Evolutionary conservation across 1,140 invertebrate genomes (phyloP).

Genomic region (Coelopa frigida): DNA sequence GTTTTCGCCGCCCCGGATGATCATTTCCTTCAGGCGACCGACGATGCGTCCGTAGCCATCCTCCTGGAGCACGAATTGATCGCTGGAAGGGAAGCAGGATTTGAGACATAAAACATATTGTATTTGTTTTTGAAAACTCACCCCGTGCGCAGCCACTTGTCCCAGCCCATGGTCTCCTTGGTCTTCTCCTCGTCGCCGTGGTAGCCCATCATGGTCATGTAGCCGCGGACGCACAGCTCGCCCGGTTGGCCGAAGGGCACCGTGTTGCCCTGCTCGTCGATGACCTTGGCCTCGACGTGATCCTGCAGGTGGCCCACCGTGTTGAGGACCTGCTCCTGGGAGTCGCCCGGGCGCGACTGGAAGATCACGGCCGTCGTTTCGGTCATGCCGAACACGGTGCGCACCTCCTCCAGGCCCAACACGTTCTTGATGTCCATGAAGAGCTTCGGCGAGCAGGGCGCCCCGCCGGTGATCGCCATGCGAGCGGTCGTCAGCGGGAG

Average conservation of each 20-base stretch:
- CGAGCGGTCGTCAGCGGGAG: constrained; percentile 47
- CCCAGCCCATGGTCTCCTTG: constrained; percentile 57
- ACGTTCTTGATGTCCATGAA: constrained; percentile 55
- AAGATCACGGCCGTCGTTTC: constrained; percentile 75
- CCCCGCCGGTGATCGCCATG: constrained; percentile 65
- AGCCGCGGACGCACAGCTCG: constrained; percentile 78
- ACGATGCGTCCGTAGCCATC: constrained; percentile 74
- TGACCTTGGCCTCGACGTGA: constrained; percentile 72
- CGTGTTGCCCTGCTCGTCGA: constrained; percentile 61
- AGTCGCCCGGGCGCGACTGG: constrained; percentile 58
- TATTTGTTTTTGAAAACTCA: too few relatives aligned
- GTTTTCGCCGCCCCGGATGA: constrained; percentile 90
- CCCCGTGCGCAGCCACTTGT: constrained; percentile 89
- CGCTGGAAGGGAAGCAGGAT: constrained; percentile 49
- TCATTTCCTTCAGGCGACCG: constrained; percentile 81
- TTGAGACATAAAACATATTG: too few relatives aligned
- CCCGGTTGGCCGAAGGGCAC: constrained; percentile 72
- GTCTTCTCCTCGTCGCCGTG: constrained; percentile 80
- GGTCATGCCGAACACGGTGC: constrained; percentile 80
- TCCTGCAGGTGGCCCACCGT: constrained; percentile 73
- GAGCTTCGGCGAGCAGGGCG: constrained; percentile 65
- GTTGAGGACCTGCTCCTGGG: constrained; percentile 55
- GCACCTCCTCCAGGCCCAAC: constrained; percentile 47
- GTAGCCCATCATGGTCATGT: constrained; percentile 78
- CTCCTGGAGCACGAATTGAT: constrained; percentile 66